Evolutionary conservation across 2,888 invertebrate genomes (phyloP), one percentile per base, ranked within the genome.

Genomic region (Pyrocoelia pectoralis): DNA sequence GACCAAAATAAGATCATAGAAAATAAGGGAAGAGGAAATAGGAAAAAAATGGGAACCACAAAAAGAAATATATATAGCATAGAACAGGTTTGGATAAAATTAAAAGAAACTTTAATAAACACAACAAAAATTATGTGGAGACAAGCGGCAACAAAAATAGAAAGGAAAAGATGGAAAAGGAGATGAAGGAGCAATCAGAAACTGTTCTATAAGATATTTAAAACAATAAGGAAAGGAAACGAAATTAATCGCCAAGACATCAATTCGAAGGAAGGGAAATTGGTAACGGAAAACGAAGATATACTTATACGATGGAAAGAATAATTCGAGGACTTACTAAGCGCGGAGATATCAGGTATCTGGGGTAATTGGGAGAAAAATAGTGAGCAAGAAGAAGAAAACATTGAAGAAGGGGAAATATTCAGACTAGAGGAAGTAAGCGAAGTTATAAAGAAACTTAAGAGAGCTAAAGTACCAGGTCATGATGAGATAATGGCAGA

Each of bases 401-500:
- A 52, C 52, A 38, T 15, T 33, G 52, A 52, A 33, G 17, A 29
- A 33, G 52, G 15, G 33, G 24, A 19, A 52, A 10, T n/a, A n/a
- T 50, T 50, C 50, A 24, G 48, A 48, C 48, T 1, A 50, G 50
- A 28, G 29, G 29, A 50, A 28, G 28, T 28, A 50, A 13, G 1
- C 24, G 52, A 52, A 52, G 38, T 17, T 28, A 15, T 33, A 15
- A 52, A 38, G 15, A 33, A 29, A n/a, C n/a, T n/a, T n/a, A n/a
- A n/a, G n/a, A n/a, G n/a, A n/a, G n/a, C n/a, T n/a, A n/a, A n/a
- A n/a, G n/a, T n/a, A n/a, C n/a, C n/a, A n/a, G n/a, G n/a, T n/a
- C n/a, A 52, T 38, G 52, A 52, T 52, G 52, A 19, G 5, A 52
- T 33, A 50, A 50, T 13, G 14, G 19, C 19, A 13, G 24, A 50